A percentile compares a stretch with the other conserved stretches of the same genome.
Conservation (phyloP, 2,113 vertebrate genomes). For the Stictonetta naevosa region DNA sequence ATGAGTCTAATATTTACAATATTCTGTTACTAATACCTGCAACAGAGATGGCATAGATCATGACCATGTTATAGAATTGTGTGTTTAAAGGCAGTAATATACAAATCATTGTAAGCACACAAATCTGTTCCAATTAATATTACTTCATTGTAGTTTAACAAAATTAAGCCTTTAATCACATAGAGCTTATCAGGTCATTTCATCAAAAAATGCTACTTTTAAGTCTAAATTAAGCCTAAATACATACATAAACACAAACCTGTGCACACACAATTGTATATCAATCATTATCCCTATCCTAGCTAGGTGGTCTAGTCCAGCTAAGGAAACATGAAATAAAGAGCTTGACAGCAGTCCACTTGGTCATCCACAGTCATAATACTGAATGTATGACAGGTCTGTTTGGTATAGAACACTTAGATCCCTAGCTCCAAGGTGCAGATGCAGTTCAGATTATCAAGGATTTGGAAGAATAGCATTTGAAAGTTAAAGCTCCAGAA, state of each 20-base stretch:
- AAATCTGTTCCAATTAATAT: neutral
- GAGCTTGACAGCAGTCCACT: neutral
- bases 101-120: neutral
- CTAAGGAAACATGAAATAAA: neutral
- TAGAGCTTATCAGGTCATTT: neutral
- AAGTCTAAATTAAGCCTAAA: neutral
- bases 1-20: neutral
- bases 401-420: neutral
- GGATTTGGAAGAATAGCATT: neutral
- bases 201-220: neutral
- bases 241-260: neutral
- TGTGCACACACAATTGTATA: neutral
- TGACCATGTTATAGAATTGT: neutral
- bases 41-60: neutral
- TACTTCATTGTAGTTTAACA: neutral
- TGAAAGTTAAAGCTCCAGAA: neutral
- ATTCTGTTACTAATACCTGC: neutral
- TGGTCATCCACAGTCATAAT: neutral
- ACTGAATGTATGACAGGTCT: neutral
- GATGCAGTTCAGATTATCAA: neutral
- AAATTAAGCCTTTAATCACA: neutral
- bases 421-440: neutral
- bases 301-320: neutral
- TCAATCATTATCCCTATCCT: neutral
- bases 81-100: neutral